A percentile compares a stretch with the other conserved stretches of the same genome.
Conservation (phyloP, 2,797 vertebrate genomes). For the Apogon hyalosoma region DNA sequence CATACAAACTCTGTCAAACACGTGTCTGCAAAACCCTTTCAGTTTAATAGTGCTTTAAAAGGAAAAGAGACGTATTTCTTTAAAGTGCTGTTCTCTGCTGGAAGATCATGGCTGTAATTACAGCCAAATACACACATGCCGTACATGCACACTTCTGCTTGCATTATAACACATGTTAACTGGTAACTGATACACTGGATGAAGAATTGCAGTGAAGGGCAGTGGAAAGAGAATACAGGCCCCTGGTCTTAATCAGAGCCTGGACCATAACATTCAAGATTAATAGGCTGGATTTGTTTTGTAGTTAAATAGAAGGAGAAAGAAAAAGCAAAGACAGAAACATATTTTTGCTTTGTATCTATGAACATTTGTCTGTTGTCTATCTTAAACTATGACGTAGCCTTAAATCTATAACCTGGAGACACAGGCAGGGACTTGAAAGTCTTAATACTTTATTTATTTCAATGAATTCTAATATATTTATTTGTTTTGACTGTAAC, state of each 20-base stretch:
- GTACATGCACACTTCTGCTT: conserved; percentile 12
- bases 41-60: too few species aligned
- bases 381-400: neutral
- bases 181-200: conserved; percentile 65
- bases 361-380: conserved; percentile 32
- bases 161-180: conserved; percentile 49
- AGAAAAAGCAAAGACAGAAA: conserved; percentile 27
- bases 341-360: conserved; percentile 30
- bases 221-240: conserved; percentile 72
- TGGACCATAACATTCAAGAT: conserved; percentile 62
- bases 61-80: conserved; percentile 50
- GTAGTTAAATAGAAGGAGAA: conserved; percentile 44
- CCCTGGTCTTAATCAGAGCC: conserved; percentile 76
- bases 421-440: too few species aligned
- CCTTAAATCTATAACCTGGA: too few species aligned
- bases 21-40: too few species aligned
- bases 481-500: too few species aligned
- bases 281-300: conserved; percentile 69
- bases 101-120: conserved; percentile 49
- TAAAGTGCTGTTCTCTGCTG: conserved; percentile 41
- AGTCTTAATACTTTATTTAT: too few species aligned
- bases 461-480: too few species aligned
- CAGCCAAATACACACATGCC: conserved; percentile 26
- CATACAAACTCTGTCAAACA: too few species aligned
- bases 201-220: conserved; percentile 66